These are phyloP conservation scores for Eulemur rufifrons DNA, from an alignment of 2,113 vertebrate genomes.

Conservation along the genomic window DNA sequence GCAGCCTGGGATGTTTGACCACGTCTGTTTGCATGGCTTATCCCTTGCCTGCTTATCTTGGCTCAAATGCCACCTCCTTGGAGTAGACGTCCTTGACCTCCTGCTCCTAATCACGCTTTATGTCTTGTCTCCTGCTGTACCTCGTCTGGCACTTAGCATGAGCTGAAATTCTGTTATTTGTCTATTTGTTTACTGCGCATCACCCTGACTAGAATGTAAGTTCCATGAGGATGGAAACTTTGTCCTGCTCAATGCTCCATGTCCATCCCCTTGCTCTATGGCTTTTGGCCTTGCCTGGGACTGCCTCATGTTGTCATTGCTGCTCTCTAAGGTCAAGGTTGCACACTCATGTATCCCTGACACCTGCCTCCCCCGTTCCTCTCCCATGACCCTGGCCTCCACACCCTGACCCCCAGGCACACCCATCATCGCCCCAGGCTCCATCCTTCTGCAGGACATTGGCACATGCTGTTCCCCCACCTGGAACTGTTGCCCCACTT, in stretches of 20 bases:
- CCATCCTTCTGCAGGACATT: background rate
- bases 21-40: fast-evolving
- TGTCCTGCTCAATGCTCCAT: background rate
- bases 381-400: background rate
- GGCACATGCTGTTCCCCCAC: background rate
- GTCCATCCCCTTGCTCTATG: too few relatives aligned
- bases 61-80: background rate
- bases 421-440: fast-evolving
- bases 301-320: background rate
- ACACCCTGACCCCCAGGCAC: fast-evolving
- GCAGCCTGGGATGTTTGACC: fast-evolving
- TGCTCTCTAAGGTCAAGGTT: background rate
- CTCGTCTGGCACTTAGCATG: background rate
- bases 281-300: background rate
- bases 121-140: too few relatives aligned
- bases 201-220: background rate
- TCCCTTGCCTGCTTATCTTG: background rate
- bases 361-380: background rate
- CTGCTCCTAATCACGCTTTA: background rate
- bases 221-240: background rate
- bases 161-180: background rate
- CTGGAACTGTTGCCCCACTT: background rate
- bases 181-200: background rate
- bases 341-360: background rate
- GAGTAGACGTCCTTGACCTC: too few relatives aligned